phyloP scores from a whole-genome alignment of 2,888 invertebrate species.

The Hydroisotoma schaefferi region DNA sequence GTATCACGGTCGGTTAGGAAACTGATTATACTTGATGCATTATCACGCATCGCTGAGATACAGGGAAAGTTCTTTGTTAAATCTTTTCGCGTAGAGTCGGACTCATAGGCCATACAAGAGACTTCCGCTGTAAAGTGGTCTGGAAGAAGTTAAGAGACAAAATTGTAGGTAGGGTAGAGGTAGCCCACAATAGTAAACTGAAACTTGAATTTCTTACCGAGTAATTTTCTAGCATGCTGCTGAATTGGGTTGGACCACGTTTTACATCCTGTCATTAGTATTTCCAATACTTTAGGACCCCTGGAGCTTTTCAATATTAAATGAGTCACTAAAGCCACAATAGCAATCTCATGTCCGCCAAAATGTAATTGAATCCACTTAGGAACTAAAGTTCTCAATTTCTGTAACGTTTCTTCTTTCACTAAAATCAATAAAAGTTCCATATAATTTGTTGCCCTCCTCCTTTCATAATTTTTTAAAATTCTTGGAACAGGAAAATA shows the following conservation, averaged over 20 bases:
- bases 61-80: constrained; percentile 37
- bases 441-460: too few relatives aligned
- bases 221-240: constrained; percentile 27
- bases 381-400: constrained; percentile 33
- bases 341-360: constrained; percentile 32
- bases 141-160: constrained; percentile 16
- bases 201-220: constrained; percentile 36
- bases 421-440: too few relatives aligned
- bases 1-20: constrained; percentile 40
- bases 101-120: constrained; percentile 34
- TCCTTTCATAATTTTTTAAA: too few relatives aligned
- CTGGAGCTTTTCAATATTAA: constrained; percentile 45
- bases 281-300: constrained; percentile 38
- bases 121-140: constrained; percentile 42
- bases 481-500: too few relatives aligned
- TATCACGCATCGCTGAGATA: constrained; percentile 37
- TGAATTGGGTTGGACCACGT: constrained; percentile 27
- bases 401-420: constrained; percentile 41
- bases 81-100: constrained; percentile 36
- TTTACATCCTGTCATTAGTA: constrained; percentile 41
- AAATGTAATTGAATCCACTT: constrained; percentile 44
- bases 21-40: constrained; percentile 23
- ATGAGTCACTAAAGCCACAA: constrained; percentile 45
- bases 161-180: not conserved
- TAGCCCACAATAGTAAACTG: not conserved